phyloP scores from a whole-genome alignment of 2,888 invertebrate species.

The Cheilosia pagana region DNA sequence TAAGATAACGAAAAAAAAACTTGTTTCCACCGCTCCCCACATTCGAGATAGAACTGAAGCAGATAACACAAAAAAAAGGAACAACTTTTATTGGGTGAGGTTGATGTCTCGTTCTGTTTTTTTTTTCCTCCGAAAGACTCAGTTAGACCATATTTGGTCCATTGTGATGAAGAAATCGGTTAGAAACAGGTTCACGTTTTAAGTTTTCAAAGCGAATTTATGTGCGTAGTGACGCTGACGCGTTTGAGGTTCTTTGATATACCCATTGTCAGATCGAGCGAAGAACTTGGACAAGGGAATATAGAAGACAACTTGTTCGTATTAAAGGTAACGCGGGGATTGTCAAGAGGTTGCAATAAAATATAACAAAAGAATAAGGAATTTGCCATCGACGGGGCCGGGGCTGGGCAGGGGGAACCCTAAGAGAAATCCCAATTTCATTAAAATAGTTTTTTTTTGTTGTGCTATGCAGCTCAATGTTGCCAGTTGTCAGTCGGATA shows the following conservation, averaged over 20 bases:
- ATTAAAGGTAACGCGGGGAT: too few species aligned
- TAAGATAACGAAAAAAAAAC: background rate
- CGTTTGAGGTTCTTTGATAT: background rate
- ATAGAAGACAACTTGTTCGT: too few species aligned
- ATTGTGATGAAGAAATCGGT: background rate
- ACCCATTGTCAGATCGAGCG: too few species aligned
- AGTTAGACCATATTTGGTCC: slow-evolving; percentile 1
- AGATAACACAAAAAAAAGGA: background rate
- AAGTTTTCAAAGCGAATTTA: background rate
- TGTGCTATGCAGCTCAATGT: too few species aligned
- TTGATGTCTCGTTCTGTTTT: background rate
- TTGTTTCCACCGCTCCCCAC: background rate
- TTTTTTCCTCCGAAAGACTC: background rate
- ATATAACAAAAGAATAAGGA: too few species aligned
- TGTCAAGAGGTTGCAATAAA: too few species aligned
- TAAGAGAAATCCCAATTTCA: too few species aligned
- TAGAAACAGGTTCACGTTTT: background rate
- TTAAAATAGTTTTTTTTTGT: too few species aligned
- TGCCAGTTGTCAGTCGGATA: too few species aligned
- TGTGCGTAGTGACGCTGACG: background rate
- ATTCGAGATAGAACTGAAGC: background rate
- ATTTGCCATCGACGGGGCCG: too few species aligned
- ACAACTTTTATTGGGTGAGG: background rate
- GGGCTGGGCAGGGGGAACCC: too few species aligned
- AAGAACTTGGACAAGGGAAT: too few species aligned